Conservation (phyloP, 2,888 invertebrate genomes). For the Nezara viridula region DNA sequence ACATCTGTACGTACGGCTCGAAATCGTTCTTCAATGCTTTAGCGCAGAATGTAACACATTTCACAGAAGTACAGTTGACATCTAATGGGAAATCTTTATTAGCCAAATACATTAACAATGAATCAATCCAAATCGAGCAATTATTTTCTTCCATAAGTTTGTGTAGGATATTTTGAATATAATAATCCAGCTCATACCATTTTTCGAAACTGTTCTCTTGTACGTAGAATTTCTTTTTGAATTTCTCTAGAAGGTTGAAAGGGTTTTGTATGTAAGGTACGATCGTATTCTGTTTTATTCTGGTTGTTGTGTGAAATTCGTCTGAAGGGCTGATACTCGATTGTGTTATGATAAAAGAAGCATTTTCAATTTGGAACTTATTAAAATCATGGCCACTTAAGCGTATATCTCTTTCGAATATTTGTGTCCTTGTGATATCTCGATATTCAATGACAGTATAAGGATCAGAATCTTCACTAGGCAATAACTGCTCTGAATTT, state of each 20-base stretch:
- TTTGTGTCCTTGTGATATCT: conserved; percentile 28
- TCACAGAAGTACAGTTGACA: neutral
- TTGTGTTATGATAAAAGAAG: neutral
- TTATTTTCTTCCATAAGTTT: neutral
- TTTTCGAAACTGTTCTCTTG: conserved; percentile 8
- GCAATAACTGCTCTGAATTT: neutral
- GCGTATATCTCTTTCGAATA: neutral
- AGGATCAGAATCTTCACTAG: neutral
- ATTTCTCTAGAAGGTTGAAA: conserved; percentile 5
- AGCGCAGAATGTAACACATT: conserved; percentile 20
- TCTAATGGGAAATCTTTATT: conserved; percentile 31
- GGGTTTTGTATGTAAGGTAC: neutral
- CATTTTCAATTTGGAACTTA: neutral
- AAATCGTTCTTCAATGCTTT: conserved; percentile 27
- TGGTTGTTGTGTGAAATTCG: neutral
- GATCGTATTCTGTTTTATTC: neutral
- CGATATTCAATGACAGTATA: conserved; percentile 16
- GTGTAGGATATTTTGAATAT: neutral
- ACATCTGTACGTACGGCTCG: neutral
- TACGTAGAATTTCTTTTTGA: conserved; percentile 30
- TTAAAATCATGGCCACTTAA: neutral
- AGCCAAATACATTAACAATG: neutral
- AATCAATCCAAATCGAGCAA: neutral
- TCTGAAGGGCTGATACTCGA: neutral
- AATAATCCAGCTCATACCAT: conserved; percentile 20